Evolutionary conservation across 1,140 invertebrate genomes (phyloP).

Genomic region (Homalodisca vitripennis): DNA sequence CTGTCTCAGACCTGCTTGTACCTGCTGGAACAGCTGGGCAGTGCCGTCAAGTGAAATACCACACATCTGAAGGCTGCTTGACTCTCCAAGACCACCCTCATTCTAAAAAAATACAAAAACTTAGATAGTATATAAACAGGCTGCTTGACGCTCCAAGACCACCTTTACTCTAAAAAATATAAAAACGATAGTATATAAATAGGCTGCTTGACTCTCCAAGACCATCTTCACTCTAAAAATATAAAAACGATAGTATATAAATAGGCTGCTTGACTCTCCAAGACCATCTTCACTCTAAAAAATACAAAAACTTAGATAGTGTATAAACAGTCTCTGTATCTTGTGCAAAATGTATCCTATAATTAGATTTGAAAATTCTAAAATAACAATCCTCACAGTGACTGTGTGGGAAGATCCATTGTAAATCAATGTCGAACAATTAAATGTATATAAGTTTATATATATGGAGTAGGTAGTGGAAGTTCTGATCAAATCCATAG

Average conservation of each 20-base stretch:
- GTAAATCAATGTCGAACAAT: too few species aligned
- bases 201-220: background rate
- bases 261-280: background rate
- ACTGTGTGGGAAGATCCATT: too few species aligned
- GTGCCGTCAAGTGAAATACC: slow-evolving; percentile 47
- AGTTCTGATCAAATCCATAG: too few species aligned
- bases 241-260: background rate
- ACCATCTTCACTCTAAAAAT: background rate
- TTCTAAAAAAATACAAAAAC: background rate
- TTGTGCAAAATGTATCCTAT: background rate
- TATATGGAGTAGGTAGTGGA: too few species aligned
- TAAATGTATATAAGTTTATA: too few species aligned
- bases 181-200: background rate
- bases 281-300: background rate
- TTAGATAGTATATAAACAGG: background rate
- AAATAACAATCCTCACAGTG: too few species aligned
- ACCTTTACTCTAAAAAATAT: background rate
- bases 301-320: background rate
- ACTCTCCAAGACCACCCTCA: background rate
- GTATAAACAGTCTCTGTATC: background rate
- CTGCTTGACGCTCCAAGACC: background rate
- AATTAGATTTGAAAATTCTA: background rate
- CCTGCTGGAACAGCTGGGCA: slow-evolving; percentile 37
- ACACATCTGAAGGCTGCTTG: slow-evolving; percentile 38
- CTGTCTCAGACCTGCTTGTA: slow-evolving; percentile 35